Conservation (phyloP, 1,140 invertebrate species). For the Drosophila simulans region DNA sequence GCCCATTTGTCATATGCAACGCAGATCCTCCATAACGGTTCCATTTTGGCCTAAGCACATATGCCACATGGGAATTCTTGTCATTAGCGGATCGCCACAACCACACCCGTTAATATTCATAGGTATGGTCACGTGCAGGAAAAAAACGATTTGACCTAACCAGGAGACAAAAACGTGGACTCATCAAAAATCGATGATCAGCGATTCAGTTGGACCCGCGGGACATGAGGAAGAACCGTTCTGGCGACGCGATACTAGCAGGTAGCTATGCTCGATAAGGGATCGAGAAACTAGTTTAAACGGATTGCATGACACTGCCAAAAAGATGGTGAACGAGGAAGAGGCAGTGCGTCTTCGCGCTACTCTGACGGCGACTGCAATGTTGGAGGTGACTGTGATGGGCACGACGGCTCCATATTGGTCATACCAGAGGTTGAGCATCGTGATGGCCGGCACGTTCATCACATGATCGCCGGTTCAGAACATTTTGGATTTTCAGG, state of each 20-base stretch:
- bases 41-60: constrained; percentile 12
- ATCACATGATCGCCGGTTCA: constrained; percentile 38
- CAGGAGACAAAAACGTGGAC: constrained; percentile 64
- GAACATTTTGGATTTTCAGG: constrained; percentile 25
- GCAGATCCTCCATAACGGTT: constrained; percentile 44
- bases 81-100: constrained; percentile 45
- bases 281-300: constrained; percentile 65
- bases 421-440: constrained; percentile 22
- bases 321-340: neutral
- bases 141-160: constrained; percentile 59
- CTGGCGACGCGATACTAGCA: constrained; percentile 45
- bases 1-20: constrained; percentile 58
- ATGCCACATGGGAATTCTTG: constrained; percentile 62
- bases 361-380: constrained; percentile 7
- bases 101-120: constrained; percentile 6
- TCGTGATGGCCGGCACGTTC: constrained; percentile 65
- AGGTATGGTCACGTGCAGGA: constrained; percentile 37
- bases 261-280: constrained; percentile 47
- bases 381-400: constrained; percentile 43
- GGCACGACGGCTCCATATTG: constrained; percentile 68
- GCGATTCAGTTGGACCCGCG: constrained; percentile 33
- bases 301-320: constrained; percentile 16
- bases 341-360: constrained; percentile 50
- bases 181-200: constrained; percentile 52
- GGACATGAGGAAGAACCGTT: constrained; percentile 36